Evolutionary conservation across 1,140 invertebrate genomes (phyloP).

Genomic region (Drosophila sucinea): DNA sequence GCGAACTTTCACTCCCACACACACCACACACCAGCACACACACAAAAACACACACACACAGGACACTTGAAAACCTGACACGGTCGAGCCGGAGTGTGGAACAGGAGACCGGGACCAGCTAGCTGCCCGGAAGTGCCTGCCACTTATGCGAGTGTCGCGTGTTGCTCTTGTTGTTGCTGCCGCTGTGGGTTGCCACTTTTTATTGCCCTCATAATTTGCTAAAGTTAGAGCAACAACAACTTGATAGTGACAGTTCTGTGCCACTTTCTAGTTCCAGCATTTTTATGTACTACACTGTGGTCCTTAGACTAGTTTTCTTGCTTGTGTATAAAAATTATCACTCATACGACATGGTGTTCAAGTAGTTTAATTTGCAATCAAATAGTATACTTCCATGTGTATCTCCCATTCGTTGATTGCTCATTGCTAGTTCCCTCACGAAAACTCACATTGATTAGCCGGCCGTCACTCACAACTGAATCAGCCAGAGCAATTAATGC

Average conservation of each 20-base stretch:
- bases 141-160: slow-evolving; percentile 59
- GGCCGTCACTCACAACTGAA: slow-evolving; percentile 39
- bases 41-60: slow-evolving; percentile 45
- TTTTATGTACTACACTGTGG: slow-evolving; percentile 10
- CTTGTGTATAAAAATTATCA: neutral
- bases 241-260: slow-evolving; percentile 43
- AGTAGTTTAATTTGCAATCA: too few species aligned
- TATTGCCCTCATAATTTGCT: slow-evolving; percentile 70
- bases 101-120: slow-evolving; percentile 46
- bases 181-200: slow-evolving; percentile 49
- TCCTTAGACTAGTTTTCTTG: too few species aligned
- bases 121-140: slow-evolving; percentile 49
- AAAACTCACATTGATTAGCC: slow-evolving; percentile 22
- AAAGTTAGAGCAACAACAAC: slow-evolving; percentile 51
- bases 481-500: slow-evolving; percentile 63
- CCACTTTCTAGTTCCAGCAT: slow-evolving; percentile 13
- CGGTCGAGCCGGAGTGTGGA: slow-evolving; percentile 7
- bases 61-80: slow-evolving; percentile 42
- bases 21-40: slow-evolving; percentile 45
- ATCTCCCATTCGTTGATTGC: neutral
- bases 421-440: neutral
- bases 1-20: slow-evolving; percentile 53
- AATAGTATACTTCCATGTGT: neutral
- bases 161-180: slow-evolving; percentile 35
- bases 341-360: slow-evolving; percentile 3